Conservation (phyloP, 2,888 invertebrate genomes). For the Peribatodes rhomboidaria region DNA sequence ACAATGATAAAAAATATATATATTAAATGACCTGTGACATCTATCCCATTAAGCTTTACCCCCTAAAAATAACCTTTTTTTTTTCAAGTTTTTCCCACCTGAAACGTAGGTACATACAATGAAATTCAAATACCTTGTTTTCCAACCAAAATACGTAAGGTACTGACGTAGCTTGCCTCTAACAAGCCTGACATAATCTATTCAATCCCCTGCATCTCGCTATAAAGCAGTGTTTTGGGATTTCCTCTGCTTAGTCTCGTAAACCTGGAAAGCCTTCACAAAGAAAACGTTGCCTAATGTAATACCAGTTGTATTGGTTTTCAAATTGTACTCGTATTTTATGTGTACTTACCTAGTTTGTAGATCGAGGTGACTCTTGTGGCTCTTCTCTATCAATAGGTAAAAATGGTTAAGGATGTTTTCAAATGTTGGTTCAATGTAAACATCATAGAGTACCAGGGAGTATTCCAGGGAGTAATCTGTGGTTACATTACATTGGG, state of each 20-base stretch:
- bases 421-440: too few relatives aligned
- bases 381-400: too few relatives aligned
- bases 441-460: too few relatives aligned
- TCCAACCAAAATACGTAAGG: not conserved
- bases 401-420: too few relatives aligned
- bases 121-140: not conserved
- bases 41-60: too few relatives aligned
- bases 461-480: too few relatives aligned
- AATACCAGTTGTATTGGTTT: not conserved
- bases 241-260: constrained; percentile 19
- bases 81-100: too few relatives aligned
- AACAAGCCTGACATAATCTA: constrained; percentile 22
- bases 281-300: constrained; percentile 9
- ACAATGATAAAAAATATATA: too few relatives aligned
- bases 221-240: constrained; percentile 24
- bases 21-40: too few relatives aligned
- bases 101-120: too few relatives aligned
- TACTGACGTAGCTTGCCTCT: constrained; percentile 4
- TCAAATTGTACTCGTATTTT: constrained; percentile 7
- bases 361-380: not conserved
- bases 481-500: too few relatives aligned
- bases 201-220: constrained; percentile 25
- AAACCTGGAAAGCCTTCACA: constrained; percentile 23
- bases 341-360: not conserved
- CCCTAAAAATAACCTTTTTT: too few relatives aligned